Evolutionary conservation across 1,140 invertebrate genomes (phyloP).

Genomic region (Papilio dardanus): DNA sequence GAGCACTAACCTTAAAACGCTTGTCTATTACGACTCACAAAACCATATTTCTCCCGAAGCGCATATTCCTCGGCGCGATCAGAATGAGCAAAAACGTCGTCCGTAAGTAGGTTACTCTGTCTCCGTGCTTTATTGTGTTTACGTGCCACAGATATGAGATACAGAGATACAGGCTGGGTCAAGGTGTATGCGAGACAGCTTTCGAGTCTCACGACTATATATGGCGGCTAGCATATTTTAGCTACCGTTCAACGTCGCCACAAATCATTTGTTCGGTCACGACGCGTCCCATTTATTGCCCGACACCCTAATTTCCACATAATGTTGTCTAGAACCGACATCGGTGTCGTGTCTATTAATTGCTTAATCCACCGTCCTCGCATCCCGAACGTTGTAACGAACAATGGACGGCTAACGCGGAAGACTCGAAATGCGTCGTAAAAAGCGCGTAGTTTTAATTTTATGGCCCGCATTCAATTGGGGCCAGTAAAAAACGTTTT

Average conservation of each 20-base stretch:
- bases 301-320: constrained; percentile 66
- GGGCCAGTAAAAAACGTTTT: constrained; percentile 78
- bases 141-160: constrained; percentile 78
- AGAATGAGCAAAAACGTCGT: constrained; percentile 66
- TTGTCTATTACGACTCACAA: constrained; percentile 21
- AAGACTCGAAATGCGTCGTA: constrained; percentile 76
- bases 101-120: constrained; percentile 70
- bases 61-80: constrained; percentile 64
- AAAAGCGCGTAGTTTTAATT: constrained; percentile 79
- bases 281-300: constrained; percentile 55
- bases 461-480: constrained; percentile 78
- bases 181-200: constrained; percentile 69
- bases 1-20: constrained; percentile 47
- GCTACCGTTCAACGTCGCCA: constrained; percentile 61
- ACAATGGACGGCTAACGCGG: constrained; percentile 72
- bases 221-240: constrained; percentile 62
- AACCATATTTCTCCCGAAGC: constrained; percentile 52
- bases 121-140: constrained; percentile 77
- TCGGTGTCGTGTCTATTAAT: constrained; percentile 58
- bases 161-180: constrained; percentile 69
- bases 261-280: constrained; percentile 63
- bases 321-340: constrained; percentile 59
- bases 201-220: constrained; percentile 70
- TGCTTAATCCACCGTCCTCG: constrained; percentile 73
- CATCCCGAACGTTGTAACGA: constrained; percentile 44